Evolutionary conservation across 2,888 invertebrate species (phyloP), one percentile per base, ranked within the genome.

Genomic region (Cantharis lateralis): DNA sequence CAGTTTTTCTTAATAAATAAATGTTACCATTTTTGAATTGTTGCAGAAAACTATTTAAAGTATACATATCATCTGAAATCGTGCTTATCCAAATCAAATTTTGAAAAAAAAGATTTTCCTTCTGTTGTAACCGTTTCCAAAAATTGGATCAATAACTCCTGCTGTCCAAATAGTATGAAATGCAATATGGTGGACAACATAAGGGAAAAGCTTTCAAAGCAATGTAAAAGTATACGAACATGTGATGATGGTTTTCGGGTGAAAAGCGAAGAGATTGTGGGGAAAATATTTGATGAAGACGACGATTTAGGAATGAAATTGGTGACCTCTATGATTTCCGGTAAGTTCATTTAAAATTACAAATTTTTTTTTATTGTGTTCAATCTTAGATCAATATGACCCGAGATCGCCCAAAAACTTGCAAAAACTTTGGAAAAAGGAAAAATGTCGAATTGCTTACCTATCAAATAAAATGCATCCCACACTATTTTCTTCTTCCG

Each of bases 401-500:
- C 88, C 89, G 0, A 84, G 89, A 62, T 91, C 93, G 0, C 87
- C 93, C 0, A 88, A 89, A 70, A 90, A 90, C 79, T 87, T 93
- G 1, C 75, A 80, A 73, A 85, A 83, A 62, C 63, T 71, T 4
- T 76, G 77, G 69, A 71, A 83, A 62, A 81, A 80, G 72, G 84
- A 85, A 64, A 82, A 80, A 68, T 88, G 88, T 74, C 83, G 82
- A 10, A 71, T 76, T 26, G 64, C 62, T 18, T 26, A 48, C n/a
- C 61, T 76, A 15, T 76, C 76, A 15, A 69, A 74, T 62, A 71
- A 64, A 10, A 24, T 76, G 5, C 62, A 78, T 20, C 72, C 74
- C 11, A 61, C 75, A 18, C 26, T 80, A 88, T 48, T 86, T 88
- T 79, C 87, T 85, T 71, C 77, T 62, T 77, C 80, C 9, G 74